A percentile compares a stretch with the other conserved stretches of the same genome.
These are phyloP conservation scores for Pangasius krempfi DNA, from an alignment of 2,797 vertebrate species.

Conservation along the genomic window DNA sequence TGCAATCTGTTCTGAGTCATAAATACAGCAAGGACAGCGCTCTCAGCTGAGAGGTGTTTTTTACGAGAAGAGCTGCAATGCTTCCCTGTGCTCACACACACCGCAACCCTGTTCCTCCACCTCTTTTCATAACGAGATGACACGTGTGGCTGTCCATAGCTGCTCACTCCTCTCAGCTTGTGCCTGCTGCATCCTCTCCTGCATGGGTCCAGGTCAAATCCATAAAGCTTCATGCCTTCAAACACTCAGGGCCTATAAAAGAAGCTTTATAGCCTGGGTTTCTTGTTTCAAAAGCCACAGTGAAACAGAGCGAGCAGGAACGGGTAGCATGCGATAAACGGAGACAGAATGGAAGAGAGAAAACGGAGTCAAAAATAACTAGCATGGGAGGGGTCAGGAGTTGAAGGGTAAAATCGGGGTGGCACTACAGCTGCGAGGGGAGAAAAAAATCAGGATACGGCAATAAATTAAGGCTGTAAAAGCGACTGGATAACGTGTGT, in stretches of 20 bases:
- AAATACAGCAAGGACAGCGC: background rate
- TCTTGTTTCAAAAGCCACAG: conserved; percentile 44
- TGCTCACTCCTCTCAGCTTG: background rate
- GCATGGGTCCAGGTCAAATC: conserved; percentile 52
- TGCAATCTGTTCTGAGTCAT: background rate
- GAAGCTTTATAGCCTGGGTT: conserved; percentile 46
- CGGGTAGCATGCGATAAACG: background rate
- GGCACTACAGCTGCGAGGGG: background rate
- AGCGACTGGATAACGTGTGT: conserved; percentile 25
- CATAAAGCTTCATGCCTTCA: conserved; percentile 52
- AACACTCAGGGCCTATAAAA: conserved; percentile 54
- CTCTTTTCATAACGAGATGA: background rate
- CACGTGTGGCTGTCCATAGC: background rate
- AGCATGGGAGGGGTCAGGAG: background rate
- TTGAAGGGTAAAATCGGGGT: background rate
- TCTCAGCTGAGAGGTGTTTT: background rate
- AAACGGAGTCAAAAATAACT: background rate
- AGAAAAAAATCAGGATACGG: background rate
- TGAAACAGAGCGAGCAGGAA: background rate
- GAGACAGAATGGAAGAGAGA: conserved; percentile 18
- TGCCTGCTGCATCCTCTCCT: conserved; percentile 29
- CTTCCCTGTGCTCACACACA: background rate
- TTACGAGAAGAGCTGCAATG: background rate
- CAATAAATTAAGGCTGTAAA: conserved; percentile 9
- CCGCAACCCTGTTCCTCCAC: background rate